Base-by-base conservation (phyloP, 2,888 invertebrate genomes). In the Pandemis heparana region DNA sequence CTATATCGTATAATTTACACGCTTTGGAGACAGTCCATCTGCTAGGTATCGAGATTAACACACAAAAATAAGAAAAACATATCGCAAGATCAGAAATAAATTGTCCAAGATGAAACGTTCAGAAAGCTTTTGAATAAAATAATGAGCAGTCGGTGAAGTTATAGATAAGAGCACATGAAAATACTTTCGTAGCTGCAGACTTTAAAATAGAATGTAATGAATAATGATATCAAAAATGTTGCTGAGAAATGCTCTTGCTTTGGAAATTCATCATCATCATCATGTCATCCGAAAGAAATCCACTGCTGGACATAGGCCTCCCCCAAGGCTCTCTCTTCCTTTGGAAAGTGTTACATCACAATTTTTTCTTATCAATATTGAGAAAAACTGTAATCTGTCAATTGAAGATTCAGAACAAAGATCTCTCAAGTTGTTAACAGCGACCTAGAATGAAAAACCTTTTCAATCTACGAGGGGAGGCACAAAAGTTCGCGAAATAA, bases 11-110 rank as follows among this genome's bases (percentile, higher is more conserved):
- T 65, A 51, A 65, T 51, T 69, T 68, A 41, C 56, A 46, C 14
- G 46, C 14, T 14, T 51, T 51, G 16, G 63, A 68, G 63, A 73
- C 59, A 16, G 56, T 23, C 39, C 73, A 73, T 56, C 67, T 73
- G 73, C 18, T 73, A 39, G 23, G n/a, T 12, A 68, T 10, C 64
- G 46, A 67, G 43, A 71, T 71, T 43, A 41, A 39, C 0, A 63
- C 38, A 38, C 46, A 39, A 53, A 67, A 53, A 67, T 56, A 67
- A 62, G 51, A 18, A 46, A 61, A 66, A 60, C 46, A 23, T 70
- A 70, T 65, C 59, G 46, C n/a, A 10, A n/a, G 53, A 46, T 48
- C 51, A 23, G 43, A 53, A 16, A 62, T 38, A 53, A 16, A 53
- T 48, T 66, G 23, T 51, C 41, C 43, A 46, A 56, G 51, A 53